phyloP scores from a whole-genome alignment of 2,113 vertebrate species.

The Paratilapia polleni region DNA sequence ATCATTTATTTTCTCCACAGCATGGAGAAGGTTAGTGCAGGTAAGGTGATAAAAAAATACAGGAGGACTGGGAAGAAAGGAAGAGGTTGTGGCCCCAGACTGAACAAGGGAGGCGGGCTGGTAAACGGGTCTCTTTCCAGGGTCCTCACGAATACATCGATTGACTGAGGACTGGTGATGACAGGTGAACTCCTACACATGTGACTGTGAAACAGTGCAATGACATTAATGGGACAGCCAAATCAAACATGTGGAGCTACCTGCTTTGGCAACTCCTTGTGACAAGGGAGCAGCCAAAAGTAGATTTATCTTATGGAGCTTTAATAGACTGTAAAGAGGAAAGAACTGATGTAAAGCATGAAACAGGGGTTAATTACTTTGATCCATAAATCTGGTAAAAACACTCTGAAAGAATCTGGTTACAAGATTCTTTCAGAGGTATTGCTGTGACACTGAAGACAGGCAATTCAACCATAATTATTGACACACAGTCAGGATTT shows the following conservation, averaged over 20 bases:
- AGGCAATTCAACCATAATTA: no score
- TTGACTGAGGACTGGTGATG: background rate
- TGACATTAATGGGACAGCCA: background rate
- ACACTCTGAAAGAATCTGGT: background rate
- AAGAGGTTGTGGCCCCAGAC: background rate
- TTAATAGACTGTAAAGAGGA: no score
- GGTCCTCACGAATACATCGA: background rate
- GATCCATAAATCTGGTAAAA: background rate
- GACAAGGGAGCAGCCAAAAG: no score
- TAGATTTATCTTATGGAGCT: no score
- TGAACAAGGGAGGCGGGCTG: background rate
- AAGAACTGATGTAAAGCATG: no score
- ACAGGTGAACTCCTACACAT: background rate
- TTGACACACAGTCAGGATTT: background rate
- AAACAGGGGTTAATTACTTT: background rate
- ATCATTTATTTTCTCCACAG: constrained; percentile 58
- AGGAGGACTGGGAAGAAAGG: background rate
- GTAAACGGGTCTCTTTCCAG: background rate
- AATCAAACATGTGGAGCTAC: background rate
- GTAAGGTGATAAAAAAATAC: constrained; percentile 36
- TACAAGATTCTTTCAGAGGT: background rate
- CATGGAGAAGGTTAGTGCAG: constrained; percentile 21
- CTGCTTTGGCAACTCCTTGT: background rate
- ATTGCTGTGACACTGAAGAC: no score
- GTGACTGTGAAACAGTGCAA: background rate